phyloP scores from a whole-genome alignment of 1,140 invertebrate species.

The Gryllus bimaculatus region DNA sequence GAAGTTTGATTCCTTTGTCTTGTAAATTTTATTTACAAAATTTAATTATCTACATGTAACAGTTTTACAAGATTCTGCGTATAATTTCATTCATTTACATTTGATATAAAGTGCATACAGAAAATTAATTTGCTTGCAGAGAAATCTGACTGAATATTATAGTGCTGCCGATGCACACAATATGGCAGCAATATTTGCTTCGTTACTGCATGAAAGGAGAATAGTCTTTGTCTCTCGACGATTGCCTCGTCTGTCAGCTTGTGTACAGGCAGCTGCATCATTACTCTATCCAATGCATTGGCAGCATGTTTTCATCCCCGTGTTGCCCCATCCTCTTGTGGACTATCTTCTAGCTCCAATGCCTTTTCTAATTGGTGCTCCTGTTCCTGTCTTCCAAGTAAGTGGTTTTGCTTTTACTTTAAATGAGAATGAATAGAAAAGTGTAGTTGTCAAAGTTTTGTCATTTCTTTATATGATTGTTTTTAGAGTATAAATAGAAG shows the following conservation, averaged over 20 bases:
- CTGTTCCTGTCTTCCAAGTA: constrained; percentile 70
- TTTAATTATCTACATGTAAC: no score
- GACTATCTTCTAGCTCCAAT: constrained; percentile 89
- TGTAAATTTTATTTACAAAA: no score
- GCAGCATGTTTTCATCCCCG: constrained; percentile 96
- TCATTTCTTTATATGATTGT: background rate
- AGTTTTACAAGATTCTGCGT: no score
- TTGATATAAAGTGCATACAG: background rate
- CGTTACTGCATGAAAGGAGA: constrained; percentile 75
- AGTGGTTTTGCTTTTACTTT: constrained; percentile 13
- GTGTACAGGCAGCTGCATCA: constrained; percentile 86
- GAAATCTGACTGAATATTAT: constrained; percentile 92
- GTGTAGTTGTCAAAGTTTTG: background rate
- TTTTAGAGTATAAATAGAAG: constrained; percentile 55
- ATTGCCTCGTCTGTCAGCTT: constrained; percentile 77
- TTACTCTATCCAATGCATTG: constrained; percentile 95
- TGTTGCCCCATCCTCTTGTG: constrained; percentile 74
- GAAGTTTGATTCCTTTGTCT: no score
- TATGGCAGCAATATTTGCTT: constrained; percentile 91
- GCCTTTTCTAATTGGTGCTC: constrained; percentile 92
- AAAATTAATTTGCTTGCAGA: constrained; percentile 46
- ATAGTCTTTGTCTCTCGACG: constrained; percentile 84
- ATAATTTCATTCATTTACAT: background rate
- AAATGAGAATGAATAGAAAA: no score
- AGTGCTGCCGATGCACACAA: constrained; percentile 86